Base-by-base conservation (phyloP, 2,888 invertebrate genomes). In the Seira sanloemensis region DNA sequence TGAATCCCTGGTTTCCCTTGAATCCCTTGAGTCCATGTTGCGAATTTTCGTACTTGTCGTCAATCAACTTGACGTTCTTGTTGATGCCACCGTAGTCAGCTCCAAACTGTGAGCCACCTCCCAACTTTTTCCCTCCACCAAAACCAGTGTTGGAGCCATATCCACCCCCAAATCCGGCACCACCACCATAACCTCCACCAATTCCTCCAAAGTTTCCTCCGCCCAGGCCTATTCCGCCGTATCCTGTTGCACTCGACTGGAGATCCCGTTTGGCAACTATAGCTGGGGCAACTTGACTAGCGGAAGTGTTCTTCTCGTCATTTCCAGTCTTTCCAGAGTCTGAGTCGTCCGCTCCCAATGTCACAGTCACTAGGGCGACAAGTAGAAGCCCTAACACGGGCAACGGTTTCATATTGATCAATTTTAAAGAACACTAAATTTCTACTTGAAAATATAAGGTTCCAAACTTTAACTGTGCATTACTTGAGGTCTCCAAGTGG, bases 71-170 rank as follows among this genome's bases (percentile, higher is more conserved):
- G 0, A 80, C 25, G 7, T 86, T 54, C 24, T 89, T 88, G 72
- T 88, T 85, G 5, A 88, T 9, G 12, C 87, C 87, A 12, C 86
- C 88, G 69, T 87, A 83, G 46, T 86, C 71, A 1, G 86, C 23
- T 1, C 84, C 86, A 62, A 77, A 89, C 23, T 86, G 76, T 19
- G 67, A 26, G 16, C 80, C 86, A 16, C 67, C 66, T 9, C 85
- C 88, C 50, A 78, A 86, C 12, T 80, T 86, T 23, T 85, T 86
- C 0, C 75, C 83, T 0, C 87, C 87, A 24, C 87, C 86, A 58
- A 84, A 85, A 7, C 69, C 75, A 9, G 54, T 79, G 21, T 50
- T 23, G 46, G 24, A 26, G 0, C 84, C 79, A 54, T 73, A 79
- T 12, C 69, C 72, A 12, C 83, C 86, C 0, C 84, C 86, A 37